Percentiles rank a stretch among this genome's conserved stretches.
phyloP scores from a whole-genome alignment of 1,140 invertebrate genomes.

The Oryctes rhinoceros region DNA sequence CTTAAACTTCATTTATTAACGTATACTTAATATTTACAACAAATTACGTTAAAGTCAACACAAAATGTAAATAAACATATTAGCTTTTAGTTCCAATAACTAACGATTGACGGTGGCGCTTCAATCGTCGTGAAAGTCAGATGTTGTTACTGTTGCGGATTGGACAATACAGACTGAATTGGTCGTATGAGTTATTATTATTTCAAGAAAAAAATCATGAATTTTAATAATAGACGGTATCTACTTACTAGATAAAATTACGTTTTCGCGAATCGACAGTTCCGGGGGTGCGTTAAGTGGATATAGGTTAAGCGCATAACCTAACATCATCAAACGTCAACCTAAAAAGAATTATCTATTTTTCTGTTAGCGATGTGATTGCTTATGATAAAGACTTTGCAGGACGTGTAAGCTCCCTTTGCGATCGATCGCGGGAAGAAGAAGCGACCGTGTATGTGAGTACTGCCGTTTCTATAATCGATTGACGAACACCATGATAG shows the following conservation, averaged over 20 bases:
- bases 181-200: neutral
- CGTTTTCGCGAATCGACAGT: neutral
- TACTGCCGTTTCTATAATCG: neutral
- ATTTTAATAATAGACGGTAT: neutral
- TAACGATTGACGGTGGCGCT: neutral
- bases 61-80: neutral
- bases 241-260: neutral
- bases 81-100: neutral
- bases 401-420: neutral
- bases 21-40: no score
- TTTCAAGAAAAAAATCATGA: neutral
- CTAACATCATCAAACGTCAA: neutral
- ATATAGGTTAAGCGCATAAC: slow-evolving; percentile 32
- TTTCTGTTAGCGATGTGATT: neutral
- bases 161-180: neutral
- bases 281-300: neutral
- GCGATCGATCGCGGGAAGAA: neutral
- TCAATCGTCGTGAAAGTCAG: neutral
- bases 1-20: neutral
- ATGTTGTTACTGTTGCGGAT: neutral
- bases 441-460: neutral
- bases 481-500: neutral
- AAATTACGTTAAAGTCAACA: neutral
- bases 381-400: neutral
- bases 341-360: neutral